phyloP scores from a whole-genome alignment of 2,888 invertebrate genomes.

The Antitype chi region DNA sequence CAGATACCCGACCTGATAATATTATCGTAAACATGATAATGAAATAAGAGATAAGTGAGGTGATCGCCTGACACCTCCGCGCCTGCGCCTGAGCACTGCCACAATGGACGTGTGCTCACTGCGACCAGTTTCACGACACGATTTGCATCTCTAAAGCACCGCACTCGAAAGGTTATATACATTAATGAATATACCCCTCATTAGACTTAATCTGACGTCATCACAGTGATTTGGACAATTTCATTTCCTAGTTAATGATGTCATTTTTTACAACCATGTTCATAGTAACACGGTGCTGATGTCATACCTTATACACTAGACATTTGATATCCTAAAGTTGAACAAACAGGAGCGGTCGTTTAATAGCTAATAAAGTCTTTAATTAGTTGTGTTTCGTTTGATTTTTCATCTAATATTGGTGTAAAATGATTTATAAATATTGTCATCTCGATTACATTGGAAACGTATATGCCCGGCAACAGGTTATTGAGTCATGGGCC shows the following conservation, averaged over 20 bases:
- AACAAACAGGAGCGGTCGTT: conserved; percentile 75
- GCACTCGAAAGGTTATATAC: conserved; percentile 37
- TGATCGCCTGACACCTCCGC: conserved; percentile 64
- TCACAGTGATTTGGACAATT: conserved; percentile 70
- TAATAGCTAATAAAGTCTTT: conserved; percentile 72
- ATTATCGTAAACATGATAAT: conserved; percentile 73
- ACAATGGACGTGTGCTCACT: conserved; percentile 43
- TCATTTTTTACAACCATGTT: conserved; percentile 72
- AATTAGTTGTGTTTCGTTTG: conserved; percentile 67
- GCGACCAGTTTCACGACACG: conserved; percentile 48
- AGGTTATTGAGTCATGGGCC: conserved; percentile 88
- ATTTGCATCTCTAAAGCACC: conserved; percentile 36
- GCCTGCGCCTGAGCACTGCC: conserved; percentile 16
- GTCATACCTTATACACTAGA: conserved; percentile 80
- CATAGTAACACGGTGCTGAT: conserved; percentile 76
- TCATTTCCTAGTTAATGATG: conserved; percentile 80
- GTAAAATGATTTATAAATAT: conserved; percentile 79
- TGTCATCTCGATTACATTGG: conserved; percentile 83
- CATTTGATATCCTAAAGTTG: conserved; percentile 74
- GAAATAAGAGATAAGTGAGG: conserved; percentile 72
- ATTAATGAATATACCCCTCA: conserved; percentile 44
- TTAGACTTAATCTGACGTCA: conserved; percentile 57
- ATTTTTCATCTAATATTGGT: conserved; percentile 66
- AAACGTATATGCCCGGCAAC: conserved; percentile 79
- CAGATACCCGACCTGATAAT: conserved; percentile 67